Conservation (phyloP, 2,888 invertebrate species). For the Lasius fuliginosus region DNA sequence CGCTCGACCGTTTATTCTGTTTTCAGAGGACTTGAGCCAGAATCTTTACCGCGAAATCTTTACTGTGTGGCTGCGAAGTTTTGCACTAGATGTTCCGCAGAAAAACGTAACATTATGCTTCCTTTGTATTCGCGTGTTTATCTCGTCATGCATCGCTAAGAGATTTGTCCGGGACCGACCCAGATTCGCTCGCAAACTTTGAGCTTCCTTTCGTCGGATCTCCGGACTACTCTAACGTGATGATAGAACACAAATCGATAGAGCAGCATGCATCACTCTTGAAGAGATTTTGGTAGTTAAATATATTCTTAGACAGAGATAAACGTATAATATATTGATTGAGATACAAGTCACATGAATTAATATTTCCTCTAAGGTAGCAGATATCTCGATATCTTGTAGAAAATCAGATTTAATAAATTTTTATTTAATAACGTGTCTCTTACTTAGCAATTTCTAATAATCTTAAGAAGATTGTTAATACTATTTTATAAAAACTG, state of each 20-base stretch:
- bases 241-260: conserved; percentile 30
- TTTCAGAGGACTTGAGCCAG: conserved; percentile 38
- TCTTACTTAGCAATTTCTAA: not conserved
- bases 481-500: not conserved
- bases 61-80: conserved; percentile 20
- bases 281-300: not conserved
- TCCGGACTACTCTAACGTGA: conserved; percentile 27
- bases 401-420: conserved; percentile 5
- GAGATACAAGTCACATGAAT: not conserved
- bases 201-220: conserved; percentile 56
- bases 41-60: conserved; percentile 21
- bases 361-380: not conserved
- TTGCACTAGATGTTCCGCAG: conserved; percentile 10
- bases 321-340: not conserved
- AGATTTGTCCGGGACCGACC: conserved; percentile 64
- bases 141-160: conserved; percentile 66
- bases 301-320: not conserved
- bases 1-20: conserved; percentile 32
- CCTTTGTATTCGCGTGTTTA: conserved; percentile 55
- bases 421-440: not conserved
- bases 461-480: not conserved
- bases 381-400: not conserved
- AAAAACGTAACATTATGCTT: conserved; percentile 47
- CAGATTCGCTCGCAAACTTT: conserved; percentile 64
- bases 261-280: not conserved